Conservation (phyloP, 2,888 invertebrate genomes). For the Melanargia galathea region DNA sequence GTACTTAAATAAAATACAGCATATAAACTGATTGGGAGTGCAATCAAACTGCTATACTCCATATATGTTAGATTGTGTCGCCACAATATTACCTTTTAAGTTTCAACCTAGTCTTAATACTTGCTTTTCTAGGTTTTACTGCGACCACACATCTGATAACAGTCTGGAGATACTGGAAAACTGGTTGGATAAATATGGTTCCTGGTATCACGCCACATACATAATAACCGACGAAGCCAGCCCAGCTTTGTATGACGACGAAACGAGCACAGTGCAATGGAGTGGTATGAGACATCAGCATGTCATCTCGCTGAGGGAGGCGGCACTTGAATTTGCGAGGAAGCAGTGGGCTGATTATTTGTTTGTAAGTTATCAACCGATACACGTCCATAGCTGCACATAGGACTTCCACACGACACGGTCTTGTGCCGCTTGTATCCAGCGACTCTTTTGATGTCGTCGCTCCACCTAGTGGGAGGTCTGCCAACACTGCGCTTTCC, state of each 20-base stretch:
- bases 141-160: slow-evolving; percentile 86
- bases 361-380: slow-evolving; percentile 88
- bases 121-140: slow-evolving; percentile 7
- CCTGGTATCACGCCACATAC: slow-evolving; percentile 88
- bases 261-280: slow-evolving; percentile 86
- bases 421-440: no score
- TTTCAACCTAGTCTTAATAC: background rate
- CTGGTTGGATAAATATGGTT: slow-evolving; percentile 85
- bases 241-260: slow-evolving; percentile 80
- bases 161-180: slow-evolving; percentile 86
- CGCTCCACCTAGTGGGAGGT: no score
- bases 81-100: no score
- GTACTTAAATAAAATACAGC: no score
- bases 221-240: slow-evolving; percentile 75
- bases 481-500: no score
- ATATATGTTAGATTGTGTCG: no score
- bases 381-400: no score
- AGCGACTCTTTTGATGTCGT: no score
- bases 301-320: slow-evolving; percentile 90
- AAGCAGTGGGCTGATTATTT: slow-evolving; percentile 94
- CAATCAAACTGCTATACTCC: no score
- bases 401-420: background rate
- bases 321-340: slow-evolving; percentile 87
- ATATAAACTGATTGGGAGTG: no score
- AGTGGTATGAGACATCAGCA: slow-evolving; percentile 87